These are phyloP conservation scores for Diadophis punctatus DNA, from an alignment of 2,113 vertebrate species.

Conservation along the genomic window DNA sequence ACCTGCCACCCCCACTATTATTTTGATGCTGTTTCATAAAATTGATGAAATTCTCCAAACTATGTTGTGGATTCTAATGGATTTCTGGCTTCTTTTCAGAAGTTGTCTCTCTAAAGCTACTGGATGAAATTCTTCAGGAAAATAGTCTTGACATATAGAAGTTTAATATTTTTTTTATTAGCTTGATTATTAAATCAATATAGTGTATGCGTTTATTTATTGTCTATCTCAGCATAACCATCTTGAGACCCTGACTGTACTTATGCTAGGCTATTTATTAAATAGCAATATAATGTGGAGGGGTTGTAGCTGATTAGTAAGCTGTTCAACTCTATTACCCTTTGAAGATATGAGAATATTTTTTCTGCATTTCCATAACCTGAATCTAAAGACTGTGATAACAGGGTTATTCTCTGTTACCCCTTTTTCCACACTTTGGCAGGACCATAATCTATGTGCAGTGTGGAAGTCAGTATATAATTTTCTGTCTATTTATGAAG, in stretches of 20 bases:
- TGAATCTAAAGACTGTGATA: background rate
- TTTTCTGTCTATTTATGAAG: background rate
- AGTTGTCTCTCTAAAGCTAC: background rate
- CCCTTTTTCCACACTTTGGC: background rate
- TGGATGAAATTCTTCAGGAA: conserved; percentile 22
- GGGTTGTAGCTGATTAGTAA: background rate
- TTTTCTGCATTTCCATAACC: background rate
- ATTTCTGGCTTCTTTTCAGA: background rate
- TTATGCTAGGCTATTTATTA: background rate
- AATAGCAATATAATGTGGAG: background rate
- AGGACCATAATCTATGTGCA: background rate
- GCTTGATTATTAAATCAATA: conserved; percentile 6
- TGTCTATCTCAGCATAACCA: background rate
- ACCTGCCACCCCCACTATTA: no score
- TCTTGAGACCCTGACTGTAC: background rate
- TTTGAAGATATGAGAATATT: background rate
- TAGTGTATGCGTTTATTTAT: background rate
- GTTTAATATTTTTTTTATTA: background rate
- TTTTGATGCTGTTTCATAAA: background rate
- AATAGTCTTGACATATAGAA: conserved; percentile 1
- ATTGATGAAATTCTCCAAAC: background rate
- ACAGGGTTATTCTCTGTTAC: background rate
- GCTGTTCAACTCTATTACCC: background rate
- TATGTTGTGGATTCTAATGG: background rate
- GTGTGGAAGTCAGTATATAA: background rate